These are phyloP conservation scores for Macrophya alboannulata DNA, from an alignment of 2,888 invertebrate genomes.

Conservation along the genomic window DNA sequence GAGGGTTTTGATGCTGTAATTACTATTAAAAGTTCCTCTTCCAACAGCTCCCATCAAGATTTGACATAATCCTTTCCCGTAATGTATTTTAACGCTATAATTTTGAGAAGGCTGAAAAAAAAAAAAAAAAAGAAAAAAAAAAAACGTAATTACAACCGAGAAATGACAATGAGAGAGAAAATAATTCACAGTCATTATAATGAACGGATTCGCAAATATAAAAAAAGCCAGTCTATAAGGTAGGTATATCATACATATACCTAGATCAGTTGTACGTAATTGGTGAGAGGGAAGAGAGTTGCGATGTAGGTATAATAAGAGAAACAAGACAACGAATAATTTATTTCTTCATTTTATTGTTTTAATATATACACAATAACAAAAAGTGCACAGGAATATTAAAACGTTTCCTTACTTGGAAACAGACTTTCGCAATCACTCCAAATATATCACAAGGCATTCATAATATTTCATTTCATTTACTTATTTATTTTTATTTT, in stretches of 20 bases:
- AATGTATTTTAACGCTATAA: background rate
- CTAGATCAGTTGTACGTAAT: background rate
- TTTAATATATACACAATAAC: slow-evolving; percentile 36
- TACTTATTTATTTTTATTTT: background rate
- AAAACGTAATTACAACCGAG: background rate
- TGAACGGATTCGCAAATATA: background rate
- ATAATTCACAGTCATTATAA: background rate
- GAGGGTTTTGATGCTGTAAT: background rate
- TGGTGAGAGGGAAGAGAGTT: slow-evolving; percentile 9
- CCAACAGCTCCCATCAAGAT: background rate
- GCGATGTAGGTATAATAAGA: background rate
- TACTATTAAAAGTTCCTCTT: background rate
- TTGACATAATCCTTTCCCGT: background rate
- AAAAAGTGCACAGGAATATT: slow-evolving; percentile 47
- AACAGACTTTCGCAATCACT: slow-evolving; percentile 41
- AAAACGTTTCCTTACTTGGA: slow-evolving; percentile 30
- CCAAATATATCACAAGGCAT: slow-evolving; percentile 49
- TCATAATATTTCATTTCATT: slow-evolving; percentile 29
- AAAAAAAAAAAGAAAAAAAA: background rate
- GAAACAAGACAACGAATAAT: background rate
- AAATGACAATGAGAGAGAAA: background rate
- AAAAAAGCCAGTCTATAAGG: background rate
- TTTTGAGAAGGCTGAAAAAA: background rate
- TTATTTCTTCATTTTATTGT: background rate
- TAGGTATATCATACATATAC: background rate